phyloP scores from a whole-genome alignment of 2,888 invertebrate species.

The Cataglyphis cursor region DNA sequence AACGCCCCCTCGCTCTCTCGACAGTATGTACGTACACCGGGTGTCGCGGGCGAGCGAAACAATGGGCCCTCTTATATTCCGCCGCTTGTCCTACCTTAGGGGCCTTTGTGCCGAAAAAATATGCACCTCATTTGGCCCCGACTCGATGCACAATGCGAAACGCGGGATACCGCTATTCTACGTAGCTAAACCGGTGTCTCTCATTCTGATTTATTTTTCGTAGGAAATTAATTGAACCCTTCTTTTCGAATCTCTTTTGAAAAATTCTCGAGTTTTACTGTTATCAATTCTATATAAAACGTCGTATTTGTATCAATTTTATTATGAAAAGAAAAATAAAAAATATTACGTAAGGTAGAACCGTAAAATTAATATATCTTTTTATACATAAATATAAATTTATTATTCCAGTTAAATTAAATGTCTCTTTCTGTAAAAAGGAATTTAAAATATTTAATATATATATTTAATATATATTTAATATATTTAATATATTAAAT shows the following conservation, averaged over 20 bases:
- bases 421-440: background rate
- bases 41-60: slow-evolving; percentile 64
- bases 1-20: slow-evolving; percentile 73
- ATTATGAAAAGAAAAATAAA: background rate
- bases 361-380: background rate
- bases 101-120: slow-evolving; percentile 66
- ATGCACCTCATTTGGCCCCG: slow-evolving; percentile 41
- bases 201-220: slow-evolving; percentile 22
- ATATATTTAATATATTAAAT: no score
- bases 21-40: slow-evolving; percentile 51
- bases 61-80: slow-evolving; percentile 65
- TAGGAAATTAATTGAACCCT: background rate
- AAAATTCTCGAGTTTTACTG: background rate
- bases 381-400: background rate
- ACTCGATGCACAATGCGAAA: slow-evolving; percentile 25
- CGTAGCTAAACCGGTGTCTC: background rate
- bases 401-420: background rate
- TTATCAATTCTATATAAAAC: no score
- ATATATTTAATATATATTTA: no score
- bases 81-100: slow-evolving; percentile 48
- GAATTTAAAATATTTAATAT: background rate
- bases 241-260: background rate
- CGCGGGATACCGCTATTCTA: slow-evolving; percentile 30
- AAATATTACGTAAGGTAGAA: background rate
- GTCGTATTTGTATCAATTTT: background rate